These are phyloP conservation scores for Anoplopoma fimbria DNA, from an alignment of 2,113 vertebrate species.

Conservation along the genomic window DNA sequence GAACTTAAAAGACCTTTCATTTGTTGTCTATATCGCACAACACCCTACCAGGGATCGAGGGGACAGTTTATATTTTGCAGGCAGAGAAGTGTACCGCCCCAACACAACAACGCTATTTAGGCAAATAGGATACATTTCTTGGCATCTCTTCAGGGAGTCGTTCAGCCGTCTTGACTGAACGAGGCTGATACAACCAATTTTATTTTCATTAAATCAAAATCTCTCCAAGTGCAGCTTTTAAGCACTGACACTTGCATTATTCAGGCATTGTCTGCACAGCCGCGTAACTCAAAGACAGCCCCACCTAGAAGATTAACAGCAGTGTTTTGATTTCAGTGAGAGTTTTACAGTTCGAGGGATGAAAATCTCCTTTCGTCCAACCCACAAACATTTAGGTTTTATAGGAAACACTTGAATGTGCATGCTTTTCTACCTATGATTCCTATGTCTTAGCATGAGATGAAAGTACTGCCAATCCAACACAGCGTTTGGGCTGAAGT, in stretches of 20 bases:
- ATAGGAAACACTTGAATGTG: conserved; percentile 39
- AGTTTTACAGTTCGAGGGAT: background rate
- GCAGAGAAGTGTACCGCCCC: background rate
- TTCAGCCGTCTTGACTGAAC: background rate
- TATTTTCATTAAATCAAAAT: background rate
- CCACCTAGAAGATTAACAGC: conserved; percentile 14
- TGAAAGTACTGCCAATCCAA: conserved; percentile 15
- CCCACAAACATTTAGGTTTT: conserved; percentile 17
- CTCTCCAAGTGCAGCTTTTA: background rate
- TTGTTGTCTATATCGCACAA: background rate
- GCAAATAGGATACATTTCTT: conserved; percentile 39
- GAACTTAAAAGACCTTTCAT: background rate
- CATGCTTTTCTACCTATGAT: background rate
- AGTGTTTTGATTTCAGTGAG: conserved; percentile 16
- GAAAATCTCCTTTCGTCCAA: background rate
- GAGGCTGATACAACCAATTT: background rate
- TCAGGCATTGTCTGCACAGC: conserved; percentile 8
- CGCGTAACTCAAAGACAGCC: background rate
- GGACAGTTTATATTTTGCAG: background rate
- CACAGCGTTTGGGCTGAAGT: background rate
- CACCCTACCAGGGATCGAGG: background rate
- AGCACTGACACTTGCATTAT: conserved; percentile 38
- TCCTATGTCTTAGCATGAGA: background rate
- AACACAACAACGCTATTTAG: conserved; percentile 3
- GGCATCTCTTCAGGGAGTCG: conserved; percentile 22